Evolutionary conservation across 1,140 invertebrate genomes (phyloP).

Genomic region (Tetragnatha versicolor): DNA sequence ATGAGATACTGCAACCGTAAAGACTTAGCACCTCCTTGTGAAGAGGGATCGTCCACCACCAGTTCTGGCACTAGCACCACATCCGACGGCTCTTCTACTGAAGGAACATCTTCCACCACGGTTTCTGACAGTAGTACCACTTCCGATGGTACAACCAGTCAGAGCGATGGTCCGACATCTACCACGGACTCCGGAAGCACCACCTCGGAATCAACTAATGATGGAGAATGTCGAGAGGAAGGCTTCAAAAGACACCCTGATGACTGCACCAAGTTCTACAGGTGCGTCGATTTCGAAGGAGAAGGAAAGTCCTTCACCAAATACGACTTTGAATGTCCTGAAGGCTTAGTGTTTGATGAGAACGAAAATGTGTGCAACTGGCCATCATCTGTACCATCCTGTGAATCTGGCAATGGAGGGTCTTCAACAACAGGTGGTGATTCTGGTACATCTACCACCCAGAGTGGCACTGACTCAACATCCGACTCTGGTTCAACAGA

Average conservation of each 20-base stretch:
- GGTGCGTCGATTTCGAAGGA: slow-evolving; percentile 72
- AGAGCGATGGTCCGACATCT: background rate
- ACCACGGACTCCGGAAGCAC: slow-evolving; percentile 27
- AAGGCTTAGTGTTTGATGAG: slow-evolving; percentile 63
- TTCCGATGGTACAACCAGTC: background rate
- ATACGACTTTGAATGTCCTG: slow-evolving; percentile 63
- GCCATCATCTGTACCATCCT: slow-evolving; percentile 48
- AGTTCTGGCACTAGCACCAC: background rate
- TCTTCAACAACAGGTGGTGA: background rate
- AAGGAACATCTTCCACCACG: background rate
- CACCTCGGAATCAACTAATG: slow-evolving; percentile 51
- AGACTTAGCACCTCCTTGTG: slow-evolving; percentile 39
- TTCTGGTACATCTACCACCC: background rate
- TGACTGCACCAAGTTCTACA: slow-evolving; percentile 67
- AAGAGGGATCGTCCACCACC: background rate
- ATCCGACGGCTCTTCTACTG: background rate
- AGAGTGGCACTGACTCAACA: background rate
- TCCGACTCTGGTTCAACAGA: background rate
- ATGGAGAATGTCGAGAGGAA: slow-evolving; percentile 65
- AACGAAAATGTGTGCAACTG: slow-evolving; percentile 56
- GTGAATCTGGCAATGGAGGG: slow-evolving; percentile 50
- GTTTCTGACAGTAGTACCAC: background rate
- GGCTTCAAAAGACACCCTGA: slow-evolving; percentile 73
- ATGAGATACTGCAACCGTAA: slow-evolving; percentile 57
- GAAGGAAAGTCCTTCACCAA: slow-evolving; percentile 65